phyloP scores from a whole-genome alignment of 2,113 vertebrate species.

The Riparia riparia region DNA sequence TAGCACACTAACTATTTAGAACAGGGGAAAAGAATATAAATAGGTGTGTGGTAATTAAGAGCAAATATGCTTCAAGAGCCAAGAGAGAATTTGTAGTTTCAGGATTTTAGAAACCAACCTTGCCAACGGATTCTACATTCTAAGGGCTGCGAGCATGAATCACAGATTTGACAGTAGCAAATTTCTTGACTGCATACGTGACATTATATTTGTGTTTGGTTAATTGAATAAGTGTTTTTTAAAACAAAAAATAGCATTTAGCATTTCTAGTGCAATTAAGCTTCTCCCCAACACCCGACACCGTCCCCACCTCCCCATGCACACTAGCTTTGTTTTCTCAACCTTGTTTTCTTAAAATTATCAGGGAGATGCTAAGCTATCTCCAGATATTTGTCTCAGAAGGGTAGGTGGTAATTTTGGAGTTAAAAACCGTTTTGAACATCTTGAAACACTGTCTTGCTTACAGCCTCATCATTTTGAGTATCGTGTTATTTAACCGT shows the following conservation, averaged over 20 bases:
- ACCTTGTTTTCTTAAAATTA: neutral
- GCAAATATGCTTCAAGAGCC: neutral
- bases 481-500: neutral
- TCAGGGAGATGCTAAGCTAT: neutral
- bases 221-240: neutral
- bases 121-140: neutral
- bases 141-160: neutral
- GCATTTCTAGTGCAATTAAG: neutral
- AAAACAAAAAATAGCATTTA: neutral
- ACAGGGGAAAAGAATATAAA: neutral
- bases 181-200: neutral
- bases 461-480: neutral
- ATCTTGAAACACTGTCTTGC: neutral
- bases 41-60: neutral
- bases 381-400: neutral
- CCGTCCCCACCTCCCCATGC: rapidly evolving
- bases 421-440: neutral
- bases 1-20: neutral
- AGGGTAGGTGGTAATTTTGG: neutral
- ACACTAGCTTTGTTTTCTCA: neutral
- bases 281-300: neutral
- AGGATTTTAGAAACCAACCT: neutral
- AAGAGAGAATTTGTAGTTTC: neutral
- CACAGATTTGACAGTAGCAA: neutral
- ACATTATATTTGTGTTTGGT: neutral